Evolutionary conservation across 2,797 vertebrate genomes (phyloP), one percentile per base, ranked within the genome.

Genomic region (Aulostomus chinensis): DNA sequence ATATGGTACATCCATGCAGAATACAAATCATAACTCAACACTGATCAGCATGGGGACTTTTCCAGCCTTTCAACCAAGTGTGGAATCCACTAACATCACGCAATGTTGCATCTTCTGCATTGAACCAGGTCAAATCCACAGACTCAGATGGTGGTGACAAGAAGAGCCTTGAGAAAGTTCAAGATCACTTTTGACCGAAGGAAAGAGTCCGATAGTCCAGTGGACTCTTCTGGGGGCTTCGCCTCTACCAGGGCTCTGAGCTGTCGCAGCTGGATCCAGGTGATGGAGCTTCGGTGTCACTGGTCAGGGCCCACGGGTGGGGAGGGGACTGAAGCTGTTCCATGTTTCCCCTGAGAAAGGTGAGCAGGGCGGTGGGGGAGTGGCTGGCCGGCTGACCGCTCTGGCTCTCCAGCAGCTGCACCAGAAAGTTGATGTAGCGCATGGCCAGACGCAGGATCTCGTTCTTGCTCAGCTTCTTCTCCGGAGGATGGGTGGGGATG

Each of bases 401-500:
- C 86, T 96, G 93, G 37, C 92, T 95, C 62, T 96, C 92, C 68
- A 99, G 81, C 58, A 99, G 87, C 77, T 93, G 93, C 83, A 96
- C 93, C 11, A 99, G 87, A 87, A 99, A 98, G 86, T 94, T 95
- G 87, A 99, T 99, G 57, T 99, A 99, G 76, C 92, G 94, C 97
- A 99, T 98, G 52, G 97, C 97, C 81, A 98, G 80, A 1, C 97
- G 92, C 31, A 99, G 92, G 0, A 98, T 99, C 88, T 99, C 97
- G 0, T 98, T 99, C 85, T 99, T 99, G 91, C 97, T 99, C 73
- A 99, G 91, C 62, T 98, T 99, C 85, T 97, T 98, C 84, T 99
- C 97, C 0, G 96, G 96, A 0, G 97, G 97, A 38, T 98, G 96
- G 0, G 96, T 99, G 34, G 97, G 97, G 60, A 99, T 96, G 49